Evolutionary conservation across 2,797 vertebrate species (phyloP), one percentile per base, ranked within the genome.

Genomic region (Huso huso): DNA sequence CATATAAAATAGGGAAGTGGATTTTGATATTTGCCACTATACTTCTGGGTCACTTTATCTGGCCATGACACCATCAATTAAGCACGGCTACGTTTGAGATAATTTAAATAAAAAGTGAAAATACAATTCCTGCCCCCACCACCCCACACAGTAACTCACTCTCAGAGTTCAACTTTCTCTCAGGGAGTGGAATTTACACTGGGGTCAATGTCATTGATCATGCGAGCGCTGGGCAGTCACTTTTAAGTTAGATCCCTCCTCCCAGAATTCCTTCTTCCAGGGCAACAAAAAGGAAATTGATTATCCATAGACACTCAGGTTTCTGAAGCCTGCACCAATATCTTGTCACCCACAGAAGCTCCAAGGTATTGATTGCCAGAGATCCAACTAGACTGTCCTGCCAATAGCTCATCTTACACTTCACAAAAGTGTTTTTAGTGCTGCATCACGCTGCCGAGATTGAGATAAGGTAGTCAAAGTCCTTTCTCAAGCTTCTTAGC

Each of bases 401-500:
- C 18, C 61, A 23, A 37, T 7, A 48, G 7, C 18, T 62, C 63
- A 13, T 9, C 7, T 59, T 68, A 57, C 65, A 49, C 63, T 66
- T 65, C 13, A 68, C 62, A 62, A 18, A 48, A 49, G 50, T 18
- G 8, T 61, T 75, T 71, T 72, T 66, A 76, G 64, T 71, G 72
- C 68, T 48, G 73, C 50, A 61, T 62, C 67, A 76, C 51, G 55
- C 62, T 0, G 57, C 65, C 68, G 71, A 74, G 9, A 11, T 37
- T 37, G 4, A 65, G 81, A 83, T 81, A 83, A 82, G 71, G 69
- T 72, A 53, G 78, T 74, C 79, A 82, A 82, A 84, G 82, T 86
- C 75, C 78, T 55, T 52, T 66, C 69, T 64, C 73, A 70, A 70
- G 66, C 70, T 71, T 79, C 72, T 72, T 75, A 72, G 69, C 64